Evolutionary conservation across 2,888 invertebrate genomes (phyloP), one percentile per base, ranked within the genome.

Genomic region (Linnaemya tessellans): DNA sequence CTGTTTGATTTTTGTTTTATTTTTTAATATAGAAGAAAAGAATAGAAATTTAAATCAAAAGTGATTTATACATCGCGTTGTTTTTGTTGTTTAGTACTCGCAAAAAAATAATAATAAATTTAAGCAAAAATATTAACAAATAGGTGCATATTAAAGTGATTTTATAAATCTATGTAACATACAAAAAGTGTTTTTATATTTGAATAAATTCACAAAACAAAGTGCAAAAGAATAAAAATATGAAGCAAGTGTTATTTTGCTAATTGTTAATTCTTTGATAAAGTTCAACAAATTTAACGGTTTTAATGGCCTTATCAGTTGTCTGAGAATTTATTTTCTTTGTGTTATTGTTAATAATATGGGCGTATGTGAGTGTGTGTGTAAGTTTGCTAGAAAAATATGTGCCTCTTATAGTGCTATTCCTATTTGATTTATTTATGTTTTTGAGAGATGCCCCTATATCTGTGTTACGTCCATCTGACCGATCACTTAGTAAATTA

Each of bases 301-400:
- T 64, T 82, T 75, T 64, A 54, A 54, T 35, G 51, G 25, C 49
- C 65, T 83, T 83, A 83, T 83, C 82, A 83, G 71, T 38, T 74
- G 49, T 41, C 41, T 60, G 51, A 67, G 75, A 56, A 60, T 77
- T 46, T 30, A 35, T 64, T 56, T 64, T 54, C 54, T 73, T 60
- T 38, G 49, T 62, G 1, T 41, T 38, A 7, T 65, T 56, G 15
- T 35, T 43, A 11, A 58, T 67, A 41, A 10, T 10, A 9, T 64
- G 30, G 2, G 30, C 30, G 30, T 30, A 30, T 30, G 30, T 30
- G 30, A 3, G 30, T 30, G 5, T 30, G 30, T 30, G 30, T 3
- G 5, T 62, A 41, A 20, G 58, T 71, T 73, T 73, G 25, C 25
- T 25, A 11, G n/a, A 30, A 49, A 49, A 49, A 30, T 46, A 64